These are phyloP conservation scores for Sialis fuliginosa DNA, from an alignment of 2,888 invertebrate genomes.

Conservation along the genomic window DNA sequence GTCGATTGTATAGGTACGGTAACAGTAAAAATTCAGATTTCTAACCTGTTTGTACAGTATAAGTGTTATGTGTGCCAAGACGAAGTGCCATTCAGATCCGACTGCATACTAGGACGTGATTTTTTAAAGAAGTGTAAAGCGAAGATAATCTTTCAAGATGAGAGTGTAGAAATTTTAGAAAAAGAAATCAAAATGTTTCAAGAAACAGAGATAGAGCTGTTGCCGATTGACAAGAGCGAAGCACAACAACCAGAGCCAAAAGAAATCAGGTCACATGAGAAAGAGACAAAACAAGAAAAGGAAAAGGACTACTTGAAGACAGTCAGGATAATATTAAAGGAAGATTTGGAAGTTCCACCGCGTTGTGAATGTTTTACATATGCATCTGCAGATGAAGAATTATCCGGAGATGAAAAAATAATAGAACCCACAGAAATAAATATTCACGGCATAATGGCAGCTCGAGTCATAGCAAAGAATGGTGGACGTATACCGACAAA, in stretches of 20 bases:
- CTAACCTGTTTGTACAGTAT: too few relatives aligned
- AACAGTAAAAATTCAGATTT: too few relatives aligned
- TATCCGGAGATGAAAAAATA: background rate
- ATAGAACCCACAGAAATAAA: conserved; percentile 2
- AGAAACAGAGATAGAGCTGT: background rate
- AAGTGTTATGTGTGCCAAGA: background rate
- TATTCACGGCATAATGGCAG: conserved; percentile 1
- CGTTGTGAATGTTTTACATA: conserved; percentile 2
- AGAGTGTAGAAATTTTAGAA: background rate
- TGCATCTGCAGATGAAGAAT: background rate
- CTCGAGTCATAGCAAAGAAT: too few relatives aligned
- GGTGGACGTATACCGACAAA: too few relatives aligned
- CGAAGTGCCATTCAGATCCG: background rate
- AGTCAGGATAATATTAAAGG: too few relatives aligned
- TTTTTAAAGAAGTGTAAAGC: background rate
- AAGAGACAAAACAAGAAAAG: too few relatives aligned
- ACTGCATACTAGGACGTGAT: conserved; percentile 1
- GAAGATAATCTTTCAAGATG: background rate
- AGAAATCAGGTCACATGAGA: background rate
- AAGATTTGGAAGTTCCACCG: conserved; percentile 1
- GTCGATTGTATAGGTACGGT: too few relatives aligned
- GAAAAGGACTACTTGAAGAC: background rate
- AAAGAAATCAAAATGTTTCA: background rate
- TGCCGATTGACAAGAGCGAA: background rate
- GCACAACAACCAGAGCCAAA: background rate